Evolutionary conservation across 1,140 invertebrate genomes (phyloP), one percentile per base, ranked within the genome.

Genomic region (Frieseomelitta varia): DNA sequence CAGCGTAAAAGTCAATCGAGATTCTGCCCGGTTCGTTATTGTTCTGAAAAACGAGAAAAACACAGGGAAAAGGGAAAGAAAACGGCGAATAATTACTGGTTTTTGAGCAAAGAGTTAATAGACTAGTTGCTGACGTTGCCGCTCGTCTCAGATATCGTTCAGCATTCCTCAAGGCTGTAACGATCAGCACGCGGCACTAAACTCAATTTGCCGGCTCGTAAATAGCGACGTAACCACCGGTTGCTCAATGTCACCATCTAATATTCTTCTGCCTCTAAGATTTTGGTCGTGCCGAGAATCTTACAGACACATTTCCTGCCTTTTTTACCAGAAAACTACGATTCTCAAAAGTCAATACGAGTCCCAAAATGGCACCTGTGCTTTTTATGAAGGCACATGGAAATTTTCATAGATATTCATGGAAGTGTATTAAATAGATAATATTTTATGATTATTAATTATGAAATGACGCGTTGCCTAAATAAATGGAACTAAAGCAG

Each of bases 151-250:
- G 67, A 61, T 63, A 81, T 88, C 77, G 69, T 85, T 21, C 63
- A 73, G 85, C 83, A 72, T 79, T 76, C 58, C 39, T 34, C 87
- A 88, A 88, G 85, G 88, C 63, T 89, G 87, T 84, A 89, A 89
- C 87, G 87, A 61, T 72, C 76, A 85, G 58, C 73, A 71, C 76
- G 77, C 74, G 63, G 72, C 67, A 84, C 84, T 88, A 81, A 89
- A 90, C 87, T 89, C 81, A 89, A 90, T 90, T 90, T 89, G 81
- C 58, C 69, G 34, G 74, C 69, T 80, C 65, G 81, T 85, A 87
- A 86, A 87, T 88, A 30, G 80, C 77, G 72, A 88, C 87, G 81
- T 88, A 86, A 89, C 68, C 73, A 56, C 61, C 74, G 34, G 47
- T 87, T 90, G 79, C 87, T 53, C 87, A 88, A 89, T 89, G 85